Conservation (phyloP, 2,888 invertebrate genomes). For the Aleiodes alternator region DNA sequence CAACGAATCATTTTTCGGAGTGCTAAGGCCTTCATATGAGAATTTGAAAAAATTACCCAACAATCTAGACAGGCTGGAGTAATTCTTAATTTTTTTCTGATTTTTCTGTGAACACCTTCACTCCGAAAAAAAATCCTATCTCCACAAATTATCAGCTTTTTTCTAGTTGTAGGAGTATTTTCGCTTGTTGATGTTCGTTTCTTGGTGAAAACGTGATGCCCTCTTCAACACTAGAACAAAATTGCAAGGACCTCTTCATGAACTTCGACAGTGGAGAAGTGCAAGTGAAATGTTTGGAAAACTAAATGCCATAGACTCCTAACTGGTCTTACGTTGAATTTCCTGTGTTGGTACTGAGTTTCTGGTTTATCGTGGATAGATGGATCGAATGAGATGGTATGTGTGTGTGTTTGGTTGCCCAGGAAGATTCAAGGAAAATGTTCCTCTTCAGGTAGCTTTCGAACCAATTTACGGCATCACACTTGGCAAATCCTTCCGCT, state of each 20-base stretch:
- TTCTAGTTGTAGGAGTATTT: too few species aligned
- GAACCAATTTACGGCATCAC: conserved; percentile 53
- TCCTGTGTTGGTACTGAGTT: conserved; percentile 32
- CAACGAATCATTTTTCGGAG: too few species aligned
- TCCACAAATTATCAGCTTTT: too few species aligned
- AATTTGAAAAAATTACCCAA: too few species aligned
- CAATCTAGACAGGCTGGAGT: too few species aligned
- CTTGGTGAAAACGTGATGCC: conserved; percentile 56
- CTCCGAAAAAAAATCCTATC: too few species aligned
- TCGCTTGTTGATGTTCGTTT: conserved; percentile 52
- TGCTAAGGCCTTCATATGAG: too few species aligned
- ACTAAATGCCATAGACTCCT: conserved; percentile 11
- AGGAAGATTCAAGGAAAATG: conserved; percentile 43
- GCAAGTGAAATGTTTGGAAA: conserved; percentile 24
- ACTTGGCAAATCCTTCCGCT: conserved; percentile 50
- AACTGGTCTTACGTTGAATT: conserved; percentile 1
- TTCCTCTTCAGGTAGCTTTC: conserved; percentile 41
- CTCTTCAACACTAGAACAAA: conserved; percentile 44
- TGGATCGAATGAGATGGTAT: neutral
- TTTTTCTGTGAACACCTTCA: too few species aligned
- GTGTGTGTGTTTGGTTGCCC: conserved; percentile 26
- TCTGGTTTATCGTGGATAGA: conserved; percentile 41
- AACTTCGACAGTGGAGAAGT: conserved; percentile 27
- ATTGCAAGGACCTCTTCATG: neutral
- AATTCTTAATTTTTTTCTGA: too few species aligned